phyloP scores from a whole-genome alignment of 2,888 invertebrate genomes.

The Tetanocera ferruginea region DNA sequence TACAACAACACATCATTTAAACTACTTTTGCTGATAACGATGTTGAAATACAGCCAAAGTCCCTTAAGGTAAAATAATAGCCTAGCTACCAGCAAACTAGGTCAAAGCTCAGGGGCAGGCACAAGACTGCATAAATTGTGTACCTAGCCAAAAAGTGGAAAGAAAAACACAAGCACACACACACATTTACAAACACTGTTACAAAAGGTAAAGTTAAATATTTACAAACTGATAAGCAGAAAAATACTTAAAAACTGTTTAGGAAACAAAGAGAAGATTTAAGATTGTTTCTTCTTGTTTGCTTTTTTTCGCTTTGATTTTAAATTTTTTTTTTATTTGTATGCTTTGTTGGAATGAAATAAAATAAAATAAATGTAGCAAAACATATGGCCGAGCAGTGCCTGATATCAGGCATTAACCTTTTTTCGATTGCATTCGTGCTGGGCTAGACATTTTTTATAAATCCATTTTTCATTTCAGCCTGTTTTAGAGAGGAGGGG shows the following conservation, averaged over 20 bases:
- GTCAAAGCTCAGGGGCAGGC: constrained; percentile 8
- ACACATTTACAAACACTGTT: neutral
- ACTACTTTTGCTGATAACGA: constrained; percentile 3
- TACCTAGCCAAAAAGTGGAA: neutral
- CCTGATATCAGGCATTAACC: neutral
- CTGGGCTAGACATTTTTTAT: neutral
- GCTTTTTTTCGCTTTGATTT: neutral
- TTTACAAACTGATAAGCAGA: neutral
- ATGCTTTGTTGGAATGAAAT: neutral
- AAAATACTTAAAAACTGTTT: constrained; percentile 20
- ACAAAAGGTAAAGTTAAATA: neutral
- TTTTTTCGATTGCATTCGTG: neutral
- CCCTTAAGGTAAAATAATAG: constrained; percentile 1
- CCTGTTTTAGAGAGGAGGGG: neutral
- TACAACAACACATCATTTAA: neutral
- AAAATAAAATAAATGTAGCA: neutral
- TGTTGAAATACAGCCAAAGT: neutral
- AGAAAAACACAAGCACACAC: neutral
- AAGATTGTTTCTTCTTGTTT: neutral
- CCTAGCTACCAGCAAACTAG: neutral
- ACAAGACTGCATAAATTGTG: neutral
- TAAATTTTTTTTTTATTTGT: neutral
- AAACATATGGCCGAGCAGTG: neutral
- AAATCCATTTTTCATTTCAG: neutral
- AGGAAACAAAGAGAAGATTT: neutral